Evolutionary conservation across 2,113 vertebrate genomes (phyloP), one percentile per base, ranked within the genome.

Genomic region (Silurus asotus): DNA sequence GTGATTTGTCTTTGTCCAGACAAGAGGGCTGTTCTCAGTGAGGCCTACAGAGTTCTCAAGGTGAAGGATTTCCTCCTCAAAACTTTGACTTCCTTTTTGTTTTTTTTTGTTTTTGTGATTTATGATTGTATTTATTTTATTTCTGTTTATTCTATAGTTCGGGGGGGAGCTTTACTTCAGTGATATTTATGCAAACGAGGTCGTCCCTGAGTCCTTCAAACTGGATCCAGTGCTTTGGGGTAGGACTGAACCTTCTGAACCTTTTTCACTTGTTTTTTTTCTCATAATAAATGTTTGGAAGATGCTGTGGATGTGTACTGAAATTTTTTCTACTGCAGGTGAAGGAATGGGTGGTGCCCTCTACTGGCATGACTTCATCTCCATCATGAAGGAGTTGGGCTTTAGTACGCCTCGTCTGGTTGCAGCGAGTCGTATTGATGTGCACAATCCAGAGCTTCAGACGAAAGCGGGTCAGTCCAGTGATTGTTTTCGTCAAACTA

Each of bases 131-230:
- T 62, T 28, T n/a, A 48, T 67, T 62, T 79, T 14, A 23, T 69
- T 28, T 67, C 70, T 37, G 1, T 87, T 78, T 86, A 15, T 74
- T 67, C 53, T 55, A 58, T 84, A 95, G 94, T 92, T 92, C 5
- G 94, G 93, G 61, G 94, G 94, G 20, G 94, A 95, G 69, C 82
- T 95, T 75, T 95, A 93, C 85, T 94, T 92, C 81, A 95, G 95
- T 86, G 94, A 95, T 90, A 93, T 95, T 92, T 95, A 94, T 15
- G 91, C 93, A 65, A 94, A 92, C 88, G 86, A 92, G 86, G 88
- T 92, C 2, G 49, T 95, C 87, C 93, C 93, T 62, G 92, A 94
- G 76, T 87, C 92, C 80, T 90, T 95, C 87, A 94, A 90, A 86
- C 74, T 93, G 87, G 94, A 95, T 85, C 28, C 90, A 82, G 90